Evolutionary conservation across 1,140 invertebrate genomes (phyloP).

Genomic region (Ips nitidus): DNA sequence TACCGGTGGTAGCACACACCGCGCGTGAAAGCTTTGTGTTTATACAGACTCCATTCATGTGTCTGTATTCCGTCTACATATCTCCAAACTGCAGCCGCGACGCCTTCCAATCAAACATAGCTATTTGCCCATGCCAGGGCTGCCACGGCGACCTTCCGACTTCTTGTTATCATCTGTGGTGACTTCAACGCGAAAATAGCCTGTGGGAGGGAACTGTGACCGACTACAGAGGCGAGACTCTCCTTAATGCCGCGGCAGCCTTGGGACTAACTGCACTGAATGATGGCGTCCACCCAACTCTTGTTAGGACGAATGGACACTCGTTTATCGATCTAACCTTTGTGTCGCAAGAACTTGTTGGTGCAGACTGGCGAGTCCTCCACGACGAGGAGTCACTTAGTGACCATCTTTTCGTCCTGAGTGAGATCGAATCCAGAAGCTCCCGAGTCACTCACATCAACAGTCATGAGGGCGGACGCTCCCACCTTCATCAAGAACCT

Average conservation of each 20-base stretch:
- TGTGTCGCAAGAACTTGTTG: background rate
- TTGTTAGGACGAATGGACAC: background rate
- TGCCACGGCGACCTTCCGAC: too few relatives aligned
- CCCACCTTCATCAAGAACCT: background rate
- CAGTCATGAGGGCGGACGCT: background rate
- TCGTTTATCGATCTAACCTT: slow-evolving; percentile 1
- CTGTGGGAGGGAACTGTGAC: background rate
- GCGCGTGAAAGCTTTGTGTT: too few relatives aligned
- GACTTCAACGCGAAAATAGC: background rate
- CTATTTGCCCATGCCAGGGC: too few relatives aligned
- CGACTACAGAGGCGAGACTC: background rate
- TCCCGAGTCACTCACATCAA: background rate
- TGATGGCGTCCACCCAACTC: background rate
- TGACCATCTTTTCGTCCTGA: background rate
- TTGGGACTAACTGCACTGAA: background rate
- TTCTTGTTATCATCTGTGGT: background rate
- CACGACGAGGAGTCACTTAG: background rate
- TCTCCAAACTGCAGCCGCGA: too few relatives aligned
- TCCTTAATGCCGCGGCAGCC: background rate
- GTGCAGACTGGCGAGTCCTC: background rate
- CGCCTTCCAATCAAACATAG: too few relatives aligned
- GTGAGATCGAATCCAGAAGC: background rate
- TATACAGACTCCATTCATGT: too few relatives aligned
- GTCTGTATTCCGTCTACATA: too few relatives aligned
- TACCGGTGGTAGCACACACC: too few relatives aligned